phyloP scores from a whole-genome alignment of 2,113 vertebrate genomes.

The Leuciscus idus region DNA sequence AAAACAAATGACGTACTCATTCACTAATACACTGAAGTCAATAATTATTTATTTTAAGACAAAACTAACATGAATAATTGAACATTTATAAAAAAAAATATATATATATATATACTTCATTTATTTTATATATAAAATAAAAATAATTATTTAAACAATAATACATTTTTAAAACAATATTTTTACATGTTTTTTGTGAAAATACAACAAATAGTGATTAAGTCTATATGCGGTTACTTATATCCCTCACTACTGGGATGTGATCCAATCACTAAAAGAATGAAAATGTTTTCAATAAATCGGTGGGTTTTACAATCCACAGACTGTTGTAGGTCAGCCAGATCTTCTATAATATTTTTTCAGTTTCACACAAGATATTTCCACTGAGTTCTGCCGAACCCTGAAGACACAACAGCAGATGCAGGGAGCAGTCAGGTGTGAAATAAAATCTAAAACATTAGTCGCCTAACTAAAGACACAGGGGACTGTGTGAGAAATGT shows the following conservation, averaged over 20 bases:
- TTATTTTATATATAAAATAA: too few relatives aligned
- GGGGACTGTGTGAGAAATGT: neutral
- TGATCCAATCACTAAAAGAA: neutral
- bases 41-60: neutral
- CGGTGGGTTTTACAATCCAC: neutral
- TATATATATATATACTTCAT: too few relatives aligned
- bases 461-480: neutral
- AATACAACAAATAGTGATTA: neutral
- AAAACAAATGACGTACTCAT: neutral
- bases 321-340: neutral
- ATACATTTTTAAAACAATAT: neutral
- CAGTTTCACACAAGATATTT: conserved; percentile 7
- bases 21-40: neutral
- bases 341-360: neutral
- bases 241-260: conserved; percentile 6
- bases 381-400: conserved; percentile 2
- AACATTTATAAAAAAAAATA: neutral
- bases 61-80: neutral
- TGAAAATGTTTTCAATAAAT: conserved; percentile 3
- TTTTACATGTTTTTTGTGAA: neutral
- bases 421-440: neutral
- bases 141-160: neutral
- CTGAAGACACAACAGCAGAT: conserved; percentile 1
- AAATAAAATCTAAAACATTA: conserved; percentile 6
- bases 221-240: neutral